A percentile compares a stretch with the other conserved stretches of the same genome.
Evolutionary conservation across 1,140 invertebrate species (phyloP).

Genomic region (Drosophila chauvacae): DNA sequence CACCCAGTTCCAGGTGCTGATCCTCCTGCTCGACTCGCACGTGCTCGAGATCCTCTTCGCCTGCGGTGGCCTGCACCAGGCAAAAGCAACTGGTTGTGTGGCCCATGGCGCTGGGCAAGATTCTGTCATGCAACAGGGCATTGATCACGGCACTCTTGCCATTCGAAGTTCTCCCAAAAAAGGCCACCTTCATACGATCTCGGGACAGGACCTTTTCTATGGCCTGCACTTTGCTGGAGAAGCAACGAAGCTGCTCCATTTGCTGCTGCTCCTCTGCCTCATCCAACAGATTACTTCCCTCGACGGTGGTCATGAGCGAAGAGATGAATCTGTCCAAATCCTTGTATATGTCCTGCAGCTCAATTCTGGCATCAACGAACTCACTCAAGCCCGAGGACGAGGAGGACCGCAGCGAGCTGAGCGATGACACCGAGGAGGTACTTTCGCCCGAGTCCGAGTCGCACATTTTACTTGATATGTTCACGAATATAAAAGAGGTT

Average conservation of each 20-base stretch:
- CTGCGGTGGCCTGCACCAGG: conserved; percentile 96
- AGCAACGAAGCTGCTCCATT: conserved; percentile 87
- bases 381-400: conserved; percentile 45
- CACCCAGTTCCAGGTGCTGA: conserved; percentile 85
- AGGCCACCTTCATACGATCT: conserved; percentile 99
- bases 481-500: conserved; percentile 1
- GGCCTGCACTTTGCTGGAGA: conserved; percentile 94
- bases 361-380: conserved; percentile 86
- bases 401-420: conserved; percentile 2
- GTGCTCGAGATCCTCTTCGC: conserved; percentile 87
- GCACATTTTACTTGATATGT: conserved; percentile 1
- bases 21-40: conserved; percentile 90
- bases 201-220: conserved; percentile 96
- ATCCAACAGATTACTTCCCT: conserved; percentile 18
- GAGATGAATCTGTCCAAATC: conserved; percentile 30
- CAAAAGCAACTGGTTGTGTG: conserved; percentile 99
- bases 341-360: conserved; percentile 85
- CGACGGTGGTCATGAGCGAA: conserved; percentile 16
- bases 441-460: conserved; percentile 40
- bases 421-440: conserved; percentile 28
- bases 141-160: conserved; percentile 99
- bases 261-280: conserved; percentile 84
- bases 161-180: conserved; percentile 98
- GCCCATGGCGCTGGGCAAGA: conserved; percentile 98
- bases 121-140: conserved; percentile 98